These are phyloP conservation scores for Rhopalosiphum maidis DNA, from an alignment of 1,140 invertebrate genomes.

Conservation along the genomic window DNA sequence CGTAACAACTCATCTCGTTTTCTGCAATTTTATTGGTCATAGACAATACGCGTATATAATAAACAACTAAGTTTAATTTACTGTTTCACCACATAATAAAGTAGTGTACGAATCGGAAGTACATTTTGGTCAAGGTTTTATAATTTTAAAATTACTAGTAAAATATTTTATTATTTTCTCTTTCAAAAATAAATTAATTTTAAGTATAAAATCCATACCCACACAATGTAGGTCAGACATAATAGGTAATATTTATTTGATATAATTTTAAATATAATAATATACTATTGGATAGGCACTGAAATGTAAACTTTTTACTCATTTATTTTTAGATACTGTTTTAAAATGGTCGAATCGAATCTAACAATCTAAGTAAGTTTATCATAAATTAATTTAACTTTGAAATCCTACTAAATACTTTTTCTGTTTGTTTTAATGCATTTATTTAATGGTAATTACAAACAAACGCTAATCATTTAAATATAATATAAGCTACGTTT, in stretches of 20 bases:
- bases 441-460: neutral
- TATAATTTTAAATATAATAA: neutral
- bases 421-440: no score
- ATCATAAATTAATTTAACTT: neutral
- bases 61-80: neutral
- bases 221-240: neutral
- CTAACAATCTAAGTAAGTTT: neutral
- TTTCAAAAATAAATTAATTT: neutral
- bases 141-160: neutral
- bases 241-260: neutral
- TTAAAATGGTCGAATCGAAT: neutral
- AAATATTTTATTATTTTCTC: conserved; percentile 11
- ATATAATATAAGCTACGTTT: no score
- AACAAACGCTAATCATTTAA: neutral
- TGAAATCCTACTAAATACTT: neutral
- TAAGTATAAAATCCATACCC: neutral
- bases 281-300: neutral
- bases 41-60: neutral
- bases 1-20: neutral
- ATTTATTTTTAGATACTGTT: neutral
- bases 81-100: neutral
- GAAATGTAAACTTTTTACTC: no score
- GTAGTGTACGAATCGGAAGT: neutral
- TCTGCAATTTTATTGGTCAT: neutral
- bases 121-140: neutral